These are phyloP conservation scores for Lutraria rhynchaena DNA, from an alignment of 1,140 invertebrate genomes.

Conservation along the genomic window DNA sequence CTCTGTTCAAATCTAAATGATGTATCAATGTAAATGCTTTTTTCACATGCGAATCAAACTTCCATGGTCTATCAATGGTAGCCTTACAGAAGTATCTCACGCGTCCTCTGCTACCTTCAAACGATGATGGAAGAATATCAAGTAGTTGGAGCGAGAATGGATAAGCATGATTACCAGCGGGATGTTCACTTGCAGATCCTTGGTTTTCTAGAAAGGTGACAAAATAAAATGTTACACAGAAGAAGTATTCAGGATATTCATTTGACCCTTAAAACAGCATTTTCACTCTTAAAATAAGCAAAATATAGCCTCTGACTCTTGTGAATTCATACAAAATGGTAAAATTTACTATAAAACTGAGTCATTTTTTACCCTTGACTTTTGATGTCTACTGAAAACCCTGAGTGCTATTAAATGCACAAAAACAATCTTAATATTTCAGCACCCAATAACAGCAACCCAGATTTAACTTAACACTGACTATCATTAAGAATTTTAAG, in stretches of 20 bases:
- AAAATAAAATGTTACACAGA: slow-evolving; percentile 15
- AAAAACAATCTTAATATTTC: background rate
- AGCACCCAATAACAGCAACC: background rate
- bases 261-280: too few relatives aligned
- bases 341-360: too few relatives aligned
- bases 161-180: slow-evolving; percentile 81
- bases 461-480: background rate
- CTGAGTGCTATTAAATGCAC: background rate
- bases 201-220: slow-evolving; percentile 12
- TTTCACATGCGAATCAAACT: slow-evolving; percentile 78
- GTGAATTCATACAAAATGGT: too few relatives aligned
- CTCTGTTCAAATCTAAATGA: slow-evolving; percentile 74
- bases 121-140: slow-evolving; percentile 82
- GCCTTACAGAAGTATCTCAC: slow-evolving; percentile 83
- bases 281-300: too few relatives aligned
- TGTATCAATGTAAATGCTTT: slow-evolving; percentile 79
- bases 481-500: background rate
- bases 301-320: too few relatives aligned
- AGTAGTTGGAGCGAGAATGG: slow-evolving; percentile 82
- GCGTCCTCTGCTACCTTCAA: slow-evolving; percentile 82
- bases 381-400: background rate
- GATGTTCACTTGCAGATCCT: slow-evolving; percentile 62
- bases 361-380: too few relatives aligned
- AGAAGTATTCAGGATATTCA: background rate
- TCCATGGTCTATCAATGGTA: slow-evolving; percentile 81